Evolutionary conservation across 2,113 vertebrate genomes (phyloP).

Genomic region (Halcyon senegalensis): DNA sequence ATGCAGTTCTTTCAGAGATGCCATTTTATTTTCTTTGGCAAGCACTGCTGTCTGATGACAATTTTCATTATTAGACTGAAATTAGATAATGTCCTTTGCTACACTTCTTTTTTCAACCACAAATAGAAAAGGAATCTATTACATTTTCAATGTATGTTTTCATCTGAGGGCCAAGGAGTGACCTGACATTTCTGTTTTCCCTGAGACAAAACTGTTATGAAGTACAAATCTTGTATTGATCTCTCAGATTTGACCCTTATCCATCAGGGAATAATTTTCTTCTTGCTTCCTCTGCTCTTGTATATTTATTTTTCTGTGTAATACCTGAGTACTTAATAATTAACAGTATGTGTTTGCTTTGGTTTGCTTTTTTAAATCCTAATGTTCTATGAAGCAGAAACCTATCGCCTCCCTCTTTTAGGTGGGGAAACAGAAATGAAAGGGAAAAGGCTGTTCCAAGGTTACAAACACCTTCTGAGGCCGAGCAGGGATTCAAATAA

Average conservation of each 20-base stretch:
- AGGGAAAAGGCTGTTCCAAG: background rate
- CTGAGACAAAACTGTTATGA: background rate
- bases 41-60: background rate
- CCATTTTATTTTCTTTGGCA: slow-evolving; percentile 35
- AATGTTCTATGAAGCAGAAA: background rate
- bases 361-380: background rate
- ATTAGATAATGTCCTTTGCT: background rate
- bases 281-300: background rate
- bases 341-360: background rate
- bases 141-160: background rate
- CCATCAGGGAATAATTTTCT: background rate
- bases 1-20: slow-evolving; percentile 1
- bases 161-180: background rate
- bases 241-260: background rate
- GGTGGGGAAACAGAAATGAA: background rate
- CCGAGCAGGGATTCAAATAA: background rate
- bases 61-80: slow-evolving; percentile 41
- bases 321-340: background rate
- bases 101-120: background rate
- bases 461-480: background rate
- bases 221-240: slow-evolving; percentile 21
- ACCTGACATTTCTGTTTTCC: background rate
- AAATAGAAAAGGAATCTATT: background rate
- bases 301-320: background rate
- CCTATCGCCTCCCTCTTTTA: background rate